phyloP scores from a whole-genome alignment of 2,113 vertebrate genomes.

The Bucco capensis region DNA sequence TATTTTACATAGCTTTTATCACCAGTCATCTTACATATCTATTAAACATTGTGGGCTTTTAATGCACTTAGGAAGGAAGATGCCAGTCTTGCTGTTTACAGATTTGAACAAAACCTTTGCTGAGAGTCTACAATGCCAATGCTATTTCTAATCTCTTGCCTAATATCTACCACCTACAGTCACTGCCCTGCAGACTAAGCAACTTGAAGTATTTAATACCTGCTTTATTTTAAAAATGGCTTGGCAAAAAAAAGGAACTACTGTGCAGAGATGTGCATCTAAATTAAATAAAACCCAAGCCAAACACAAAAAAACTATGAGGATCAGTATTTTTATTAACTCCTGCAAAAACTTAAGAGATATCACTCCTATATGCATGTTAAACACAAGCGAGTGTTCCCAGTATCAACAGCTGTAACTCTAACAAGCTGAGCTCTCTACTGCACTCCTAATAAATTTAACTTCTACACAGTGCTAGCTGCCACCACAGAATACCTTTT shows the following conservation, averaged over 20 bases:
- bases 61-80: neutral
- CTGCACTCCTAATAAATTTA: neutral
- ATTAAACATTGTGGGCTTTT: neutral
- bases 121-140: neutral
- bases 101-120: conserved; percentile 69
- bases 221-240: neutral
- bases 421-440: neutral
- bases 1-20: neutral
- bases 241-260: neutral
- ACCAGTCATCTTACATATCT: neutral
- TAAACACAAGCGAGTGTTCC: neutral
- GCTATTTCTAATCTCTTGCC: neutral
- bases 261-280: neutral
- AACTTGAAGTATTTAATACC: neutral
- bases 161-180: neutral
- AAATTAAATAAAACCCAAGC: neutral
- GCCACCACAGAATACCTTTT: neutral
- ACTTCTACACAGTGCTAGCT: neutral
- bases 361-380: neutral
- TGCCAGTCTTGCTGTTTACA: conserved; percentile 6
- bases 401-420: neutral
- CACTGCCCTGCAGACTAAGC: neutral
- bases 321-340: neutral
- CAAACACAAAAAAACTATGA: neutral
- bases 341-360: neutral